Base-by-base conservation (phyloP, 2,113 vertebrate genomes). In the Larimichthys crocea region DNA sequence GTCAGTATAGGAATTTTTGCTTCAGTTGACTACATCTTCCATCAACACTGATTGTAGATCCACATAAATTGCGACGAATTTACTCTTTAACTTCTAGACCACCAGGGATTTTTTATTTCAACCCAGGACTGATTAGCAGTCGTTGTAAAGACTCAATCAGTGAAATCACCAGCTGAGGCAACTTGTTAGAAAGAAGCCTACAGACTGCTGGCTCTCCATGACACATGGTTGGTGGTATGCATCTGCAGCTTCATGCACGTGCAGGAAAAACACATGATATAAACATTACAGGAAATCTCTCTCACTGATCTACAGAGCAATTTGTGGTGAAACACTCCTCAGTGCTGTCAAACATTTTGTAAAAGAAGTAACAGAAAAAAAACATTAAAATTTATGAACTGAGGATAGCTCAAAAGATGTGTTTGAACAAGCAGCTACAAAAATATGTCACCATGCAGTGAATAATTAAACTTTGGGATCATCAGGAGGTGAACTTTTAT, bases 301-400 rank as follows among this genome's bases (percentile, higher is more conserved):
- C 72, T n/a, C 74, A 22, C 22, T 63, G 60, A 56, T 14, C 40
- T 48, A 56, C 75, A 60, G 67, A 66, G 71, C 79, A 86, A 81
- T 89, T 89, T 66, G 83, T 82, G 85, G 85, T 52, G 1, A 26
- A 62, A 62, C 67, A 29, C 40, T 68, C 53, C 72, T 74, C 56
- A 61, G 50, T 42, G 35, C 55, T 12, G 26, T 67, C 15, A 66
- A 72, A 71, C 26, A 71, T 55, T 74, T 72, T 59, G 35, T 48
- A 44, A 63, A 22, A 56, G 57, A 83, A n/a, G 76, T 70, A 85
- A 69, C 15, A 26, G 14, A 24, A 9, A 73, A 73, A 24, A 76
- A 55, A 59, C 4, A 55, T 60, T 9, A 50, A n/a, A 1, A 10
- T 20, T 24, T 29, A 29, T 40, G 66, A 5, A 17, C 29, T 24